Percentiles rank a stretch among this genome's conserved stretches.
phyloP scores from a whole-genome alignment of 1,140 invertebrate species.

The Aphidius gifuensis region DNA sequence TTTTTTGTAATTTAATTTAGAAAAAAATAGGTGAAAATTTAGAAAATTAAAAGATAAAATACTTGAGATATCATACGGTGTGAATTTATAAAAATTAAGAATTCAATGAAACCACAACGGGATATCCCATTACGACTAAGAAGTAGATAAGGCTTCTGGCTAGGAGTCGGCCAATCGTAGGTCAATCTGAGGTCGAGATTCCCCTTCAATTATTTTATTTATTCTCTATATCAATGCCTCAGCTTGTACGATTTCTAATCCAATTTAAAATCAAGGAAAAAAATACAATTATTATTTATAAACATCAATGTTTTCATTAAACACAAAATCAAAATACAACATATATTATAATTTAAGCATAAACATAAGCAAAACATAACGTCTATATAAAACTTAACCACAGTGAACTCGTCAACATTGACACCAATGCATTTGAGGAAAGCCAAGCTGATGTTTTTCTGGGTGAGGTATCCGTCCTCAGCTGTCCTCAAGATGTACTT shows the following conservation, averaged over 20 bases:
- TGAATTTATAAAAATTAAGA: constrained; percentile 48
- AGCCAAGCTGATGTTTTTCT: constrained; percentile 99
- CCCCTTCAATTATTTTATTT: constrained; percentile 34
- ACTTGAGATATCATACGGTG: constrained; percentile 29
- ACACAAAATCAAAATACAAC: background rate
- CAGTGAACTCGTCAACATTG: constrained; percentile 87
- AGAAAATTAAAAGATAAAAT: background rate
- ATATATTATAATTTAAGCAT: background rate
- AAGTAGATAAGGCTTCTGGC: constrained; percentile 52
- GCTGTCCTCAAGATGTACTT: constrained; percentile 99
- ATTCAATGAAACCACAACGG: constrained; percentile 53
- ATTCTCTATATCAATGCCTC: constrained; percentile 30
- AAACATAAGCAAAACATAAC: background rate
- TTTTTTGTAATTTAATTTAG: too few relatives aligned
- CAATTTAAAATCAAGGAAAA: constrained; percentile 47
- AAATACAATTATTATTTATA: constrained; percentile 45
- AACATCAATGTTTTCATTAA: constrained; percentile 30
- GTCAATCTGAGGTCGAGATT: constrained; percentile 43
- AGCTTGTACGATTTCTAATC: constrained; percentile 58
- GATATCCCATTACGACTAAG: constrained; percentile 56
- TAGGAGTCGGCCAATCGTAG: constrained; percentile 53
- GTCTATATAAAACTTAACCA: constrained; percentile 66
- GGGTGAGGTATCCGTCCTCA: constrained; percentile 97
- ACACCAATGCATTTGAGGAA: constrained; percentile 99
- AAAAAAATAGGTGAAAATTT: too few relatives aligned